These are phyloP conservation scores for Barnardius zonarius DNA, from an alignment of 2,113 vertebrate genomes.

Conservation along the genomic window DNA sequence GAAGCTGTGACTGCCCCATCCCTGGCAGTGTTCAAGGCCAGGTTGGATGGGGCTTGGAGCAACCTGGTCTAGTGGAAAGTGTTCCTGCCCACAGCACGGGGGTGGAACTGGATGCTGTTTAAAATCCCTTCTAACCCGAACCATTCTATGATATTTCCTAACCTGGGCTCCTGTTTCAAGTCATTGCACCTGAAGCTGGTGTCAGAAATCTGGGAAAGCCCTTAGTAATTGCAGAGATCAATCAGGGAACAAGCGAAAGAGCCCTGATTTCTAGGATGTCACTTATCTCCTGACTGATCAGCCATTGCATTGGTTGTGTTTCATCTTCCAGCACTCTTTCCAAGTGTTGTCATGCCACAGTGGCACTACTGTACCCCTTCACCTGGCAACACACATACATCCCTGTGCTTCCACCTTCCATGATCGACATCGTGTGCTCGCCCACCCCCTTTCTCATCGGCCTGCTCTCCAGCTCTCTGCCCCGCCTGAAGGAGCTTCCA, in stretches of 20 bases:
- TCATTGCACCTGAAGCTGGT: neutral
- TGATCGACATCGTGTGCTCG: slow-evolving; percentile 95
- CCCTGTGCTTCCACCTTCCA: slow-evolving; percentile 88
- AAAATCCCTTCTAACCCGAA: neutral
- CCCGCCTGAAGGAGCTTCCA: slow-evolving; percentile 85
- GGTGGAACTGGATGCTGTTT: neutral
- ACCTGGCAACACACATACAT: slow-evolving; percentile 90
- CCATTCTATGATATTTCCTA: neutral
- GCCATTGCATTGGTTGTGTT: neutral
- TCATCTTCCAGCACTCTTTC: slow-evolving; percentile 81
- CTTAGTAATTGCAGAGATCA: neutral
- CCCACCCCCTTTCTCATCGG: slow-evolving; percentile 94
- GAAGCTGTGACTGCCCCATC: neutral
- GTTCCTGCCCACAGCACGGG: neutral
- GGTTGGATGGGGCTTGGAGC: neutral
- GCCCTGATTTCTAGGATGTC: neutral
- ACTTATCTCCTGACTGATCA: neutral
- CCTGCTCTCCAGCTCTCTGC: slow-evolving; percentile 87
- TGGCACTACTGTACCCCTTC: slow-evolving; percentile 91
- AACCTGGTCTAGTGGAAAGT: neutral
- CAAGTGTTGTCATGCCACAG: slow-evolving; percentile 83
- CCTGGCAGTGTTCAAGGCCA: neutral
- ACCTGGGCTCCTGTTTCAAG: neutral
- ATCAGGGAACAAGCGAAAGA: neutral
- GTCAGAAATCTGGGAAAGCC: neutral